These are phyloP conservation scores for Beroe ovata DNA, from an alignment of 37 sponge, comb jelly and placozoan genomes.

Conservation along the genomic window DNA sequence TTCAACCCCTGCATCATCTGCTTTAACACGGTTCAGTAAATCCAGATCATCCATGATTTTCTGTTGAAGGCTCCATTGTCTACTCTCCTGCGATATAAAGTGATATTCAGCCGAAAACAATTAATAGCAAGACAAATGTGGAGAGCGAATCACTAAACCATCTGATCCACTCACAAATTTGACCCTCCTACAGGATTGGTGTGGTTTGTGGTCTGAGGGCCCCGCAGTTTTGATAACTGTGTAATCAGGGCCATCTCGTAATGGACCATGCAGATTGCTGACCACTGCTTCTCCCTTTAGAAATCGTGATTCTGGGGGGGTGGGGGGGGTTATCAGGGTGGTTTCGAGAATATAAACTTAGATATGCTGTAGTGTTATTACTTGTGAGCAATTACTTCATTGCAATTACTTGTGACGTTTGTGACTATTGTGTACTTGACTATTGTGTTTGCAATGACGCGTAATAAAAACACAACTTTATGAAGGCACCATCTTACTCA, in stretches of 20 bases:
- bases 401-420: too few relatives aligned
- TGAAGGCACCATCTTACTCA: too few relatives aligned
- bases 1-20: not conserved
- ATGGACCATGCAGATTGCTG: slow-evolving; percentile 5
- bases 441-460: too few relatives aligned
- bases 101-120: not conserved
- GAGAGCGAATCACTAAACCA: not conserved
- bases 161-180: not conserved
- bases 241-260: slow-evolving; percentile 46
- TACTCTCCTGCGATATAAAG: not conserved
- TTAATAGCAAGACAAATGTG: not conserved
- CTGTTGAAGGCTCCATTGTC: slow-evolving; percentile 5
- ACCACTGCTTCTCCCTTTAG: slow-evolving; percentile 17
- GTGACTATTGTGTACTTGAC: too few relatives aligned
- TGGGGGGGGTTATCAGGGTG: too few relatives aligned
- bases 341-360: too few relatives aligned
- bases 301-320: not conserved
- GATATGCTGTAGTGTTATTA: too few relatives aligned
- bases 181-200: not conserved
- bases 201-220: not conserved
- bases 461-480: too few relatives aligned
- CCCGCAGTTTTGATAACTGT: slow-evolving; percentile 20
- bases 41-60: not conserved
- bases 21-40: not conserved
- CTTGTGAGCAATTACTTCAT: too few relatives aligned